These are phyloP conservation scores for Forficula auricularia DNA, from an alignment of 1,140 invertebrate species.

Conservation along the genomic window DNA sequence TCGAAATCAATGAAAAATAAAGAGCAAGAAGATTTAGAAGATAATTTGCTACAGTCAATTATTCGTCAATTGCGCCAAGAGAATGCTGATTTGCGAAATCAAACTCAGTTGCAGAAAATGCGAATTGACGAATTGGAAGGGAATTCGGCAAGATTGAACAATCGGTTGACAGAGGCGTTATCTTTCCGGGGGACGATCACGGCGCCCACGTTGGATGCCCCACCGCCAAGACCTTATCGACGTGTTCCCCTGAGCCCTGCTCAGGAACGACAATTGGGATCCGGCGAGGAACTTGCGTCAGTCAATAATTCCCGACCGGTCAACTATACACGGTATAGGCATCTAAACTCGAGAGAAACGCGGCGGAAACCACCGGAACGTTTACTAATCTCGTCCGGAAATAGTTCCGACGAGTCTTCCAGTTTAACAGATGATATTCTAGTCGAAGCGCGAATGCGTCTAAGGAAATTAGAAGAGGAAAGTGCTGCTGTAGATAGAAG, in stretches of 20 bases:
- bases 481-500: conserved; percentile 21
- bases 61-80: conserved; percentile 1
- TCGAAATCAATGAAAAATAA: neutral
- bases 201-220: conserved; percentile 12
- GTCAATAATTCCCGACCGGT: neutral
- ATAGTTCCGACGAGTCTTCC: conserved; percentile 2
- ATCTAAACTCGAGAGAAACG: neutral
- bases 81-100: conserved; percentile 5
- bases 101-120: neutral
- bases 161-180: conserved; percentile 2
- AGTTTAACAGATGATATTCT: conserved; percentile 21
- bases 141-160: neutral
- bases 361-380: conserved; percentile 3
- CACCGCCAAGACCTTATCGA: conserved; percentile 6
- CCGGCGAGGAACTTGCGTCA: neutral
- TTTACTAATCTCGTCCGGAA: neutral
- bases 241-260: neutral
- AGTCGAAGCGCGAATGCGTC: conserved; percentile 19
- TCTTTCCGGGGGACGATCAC: conserved; percentile 13
- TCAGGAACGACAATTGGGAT: neutral
- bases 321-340: neutral
- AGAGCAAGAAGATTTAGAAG: neutral
- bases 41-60: neutral
- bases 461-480: conserved; percentile 22
- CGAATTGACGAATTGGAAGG: conserved; percentile 6